Conservation (phyloP, 2,113 vertebrate species). For the Spizaetus ornatus region DNA sequence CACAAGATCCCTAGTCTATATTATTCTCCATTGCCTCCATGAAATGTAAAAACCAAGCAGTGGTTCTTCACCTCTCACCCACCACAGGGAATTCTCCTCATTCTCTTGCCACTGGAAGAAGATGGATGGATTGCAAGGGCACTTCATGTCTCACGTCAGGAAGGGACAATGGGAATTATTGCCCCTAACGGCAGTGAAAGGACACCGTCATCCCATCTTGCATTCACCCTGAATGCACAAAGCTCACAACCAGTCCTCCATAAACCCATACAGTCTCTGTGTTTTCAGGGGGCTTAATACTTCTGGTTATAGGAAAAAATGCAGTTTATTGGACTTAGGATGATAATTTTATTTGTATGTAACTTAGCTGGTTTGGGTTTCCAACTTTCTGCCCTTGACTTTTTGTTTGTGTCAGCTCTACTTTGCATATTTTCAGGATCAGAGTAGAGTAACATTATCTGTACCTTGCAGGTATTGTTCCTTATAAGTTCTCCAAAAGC, state of each 20-base stretch:
- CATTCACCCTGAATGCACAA: background rate
- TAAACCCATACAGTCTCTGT: background rate
- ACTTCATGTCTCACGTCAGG: background rate
- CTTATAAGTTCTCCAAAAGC: background rate
- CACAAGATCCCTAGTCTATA: background rate
- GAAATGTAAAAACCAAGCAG: background rate
- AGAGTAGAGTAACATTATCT: background rate
- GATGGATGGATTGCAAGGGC: background rate
- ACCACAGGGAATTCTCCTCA: background rate
- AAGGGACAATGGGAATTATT: rapidly evolving
- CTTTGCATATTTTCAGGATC: background rate
- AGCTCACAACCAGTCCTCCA: background rate
- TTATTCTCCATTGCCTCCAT: background rate
- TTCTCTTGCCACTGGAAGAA: background rate
- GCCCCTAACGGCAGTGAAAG: background rate
- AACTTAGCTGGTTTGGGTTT: background rate
- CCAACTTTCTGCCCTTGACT: background rate
- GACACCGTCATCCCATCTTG: background rate
- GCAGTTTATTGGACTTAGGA: background rate
- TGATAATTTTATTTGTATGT: background rate
- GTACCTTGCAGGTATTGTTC: background rate
- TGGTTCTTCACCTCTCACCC: background rate
- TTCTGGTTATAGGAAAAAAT: background rate
- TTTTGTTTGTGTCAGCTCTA: background rate
- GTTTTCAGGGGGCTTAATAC: background rate